Conservation (phyloP, 2,888 invertebrate genomes). For the Pogonocherus hispidulus region DNA sequence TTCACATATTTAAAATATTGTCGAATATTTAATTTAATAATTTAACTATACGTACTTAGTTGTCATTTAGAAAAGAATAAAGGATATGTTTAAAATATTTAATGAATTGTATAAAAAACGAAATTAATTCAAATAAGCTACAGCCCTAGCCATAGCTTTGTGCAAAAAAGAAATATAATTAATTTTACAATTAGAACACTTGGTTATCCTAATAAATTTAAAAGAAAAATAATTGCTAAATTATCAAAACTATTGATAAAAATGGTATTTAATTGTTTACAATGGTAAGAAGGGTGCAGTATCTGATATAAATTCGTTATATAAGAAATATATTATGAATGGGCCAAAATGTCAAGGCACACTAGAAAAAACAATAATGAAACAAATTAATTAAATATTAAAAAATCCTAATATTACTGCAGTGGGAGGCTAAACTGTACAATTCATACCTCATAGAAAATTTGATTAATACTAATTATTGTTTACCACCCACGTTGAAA, state of each 20-base stretch:
- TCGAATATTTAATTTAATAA: too few species aligned
- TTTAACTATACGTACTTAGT: too few species aligned
- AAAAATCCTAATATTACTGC: background rate
- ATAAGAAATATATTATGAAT: background rate
- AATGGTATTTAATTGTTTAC: background rate
- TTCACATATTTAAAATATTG: too few species aligned
- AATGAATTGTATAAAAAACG: too few species aligned
- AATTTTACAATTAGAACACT: background rate
- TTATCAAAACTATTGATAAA: background rate
- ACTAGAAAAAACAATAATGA: background rate
- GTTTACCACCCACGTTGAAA: background rate
- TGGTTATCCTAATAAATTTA: background rate
- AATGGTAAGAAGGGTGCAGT: background rate
- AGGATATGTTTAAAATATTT: too few species aligned
- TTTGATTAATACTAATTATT: background rate
- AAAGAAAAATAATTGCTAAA: background rate
- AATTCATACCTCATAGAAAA: constrained; percentile 1
- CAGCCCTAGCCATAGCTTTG: too few species aligned
- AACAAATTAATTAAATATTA: background rate
- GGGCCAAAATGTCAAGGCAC: background rate
- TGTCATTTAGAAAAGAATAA: too few species aligned
- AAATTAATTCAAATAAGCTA: too few species aligned
- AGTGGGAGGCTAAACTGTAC: background rate
- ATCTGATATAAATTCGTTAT: background rate
- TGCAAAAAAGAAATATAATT: too few species aligned